These are phyloP conservation scores for Triplophysa siluroides DNA, from an alignment of 2,113 vertebrate species.

Conservation along the genomic window DNA sequence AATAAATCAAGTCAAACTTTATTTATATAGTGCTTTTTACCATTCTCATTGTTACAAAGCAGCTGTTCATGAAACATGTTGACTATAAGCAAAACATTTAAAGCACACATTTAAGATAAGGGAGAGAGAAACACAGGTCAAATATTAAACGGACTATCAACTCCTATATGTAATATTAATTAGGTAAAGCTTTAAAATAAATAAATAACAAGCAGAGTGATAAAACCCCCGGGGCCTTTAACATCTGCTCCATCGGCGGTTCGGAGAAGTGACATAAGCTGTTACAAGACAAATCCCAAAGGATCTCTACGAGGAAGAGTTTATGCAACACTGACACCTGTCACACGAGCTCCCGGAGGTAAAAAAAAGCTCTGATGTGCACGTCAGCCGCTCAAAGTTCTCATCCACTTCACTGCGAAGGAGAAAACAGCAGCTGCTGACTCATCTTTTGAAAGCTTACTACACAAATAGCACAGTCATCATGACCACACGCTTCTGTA, in stretches of 20 bases:
- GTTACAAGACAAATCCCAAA: slow-evolving; percentile 20
- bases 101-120: too few species aligned
- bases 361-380: neutral
- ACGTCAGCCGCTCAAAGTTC: neutral
- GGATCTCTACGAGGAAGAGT: neutral
- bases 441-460: slow-evolving; percentile 24
- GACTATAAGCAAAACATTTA: too few species aligned
- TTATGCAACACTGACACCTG: slow-evolving; percentile 19
- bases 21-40: too few species aligned
- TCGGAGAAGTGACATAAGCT: slow-evolving; percentile 21
- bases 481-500: slow-evolving; percentile 7
- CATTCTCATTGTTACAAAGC: too few species aligned
- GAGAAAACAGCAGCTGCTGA: slow-evolving; percentile 17
- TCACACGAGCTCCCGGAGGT: neutral
- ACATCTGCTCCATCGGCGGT: neutral
- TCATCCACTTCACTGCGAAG: neutral
- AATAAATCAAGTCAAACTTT: too few species aligned
- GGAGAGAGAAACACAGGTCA: too few species aligned
- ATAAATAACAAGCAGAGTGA: too few species aligned
- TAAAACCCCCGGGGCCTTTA: neutral
- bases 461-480: slow-evolving; percentile 34
- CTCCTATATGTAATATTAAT: too few species aligned
- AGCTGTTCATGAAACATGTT: too few species aligned
- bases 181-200: too few species aligned
- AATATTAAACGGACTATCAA: too few species aligned